These are phyloP conservation scores for Lutjanus erythropterus DNA, from an alignment of 2,113 vertebrate species.

Conservation along the genomic window DNA sequence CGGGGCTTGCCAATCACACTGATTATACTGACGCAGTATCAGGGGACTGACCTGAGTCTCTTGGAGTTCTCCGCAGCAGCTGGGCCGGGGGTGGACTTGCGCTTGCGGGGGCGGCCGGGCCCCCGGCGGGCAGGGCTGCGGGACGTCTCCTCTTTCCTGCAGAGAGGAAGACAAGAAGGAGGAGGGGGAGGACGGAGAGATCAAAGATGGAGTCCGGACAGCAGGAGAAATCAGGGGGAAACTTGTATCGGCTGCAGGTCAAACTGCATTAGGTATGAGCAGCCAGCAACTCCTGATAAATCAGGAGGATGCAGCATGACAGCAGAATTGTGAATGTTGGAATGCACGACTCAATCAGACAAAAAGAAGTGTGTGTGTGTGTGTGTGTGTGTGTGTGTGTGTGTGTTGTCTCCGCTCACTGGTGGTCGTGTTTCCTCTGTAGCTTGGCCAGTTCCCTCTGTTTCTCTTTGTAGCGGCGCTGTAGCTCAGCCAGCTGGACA, in stretches of 20 bases:
- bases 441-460: constrained; percentile 96
- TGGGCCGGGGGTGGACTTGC: constrained; percentile 86
- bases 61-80: constrained; percentile 82
- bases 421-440: constrained; percentile 92
- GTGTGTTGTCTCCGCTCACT: constrained; percentile 82
- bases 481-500: constrained; percentile 93
- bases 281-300: constrained; percentile 61
- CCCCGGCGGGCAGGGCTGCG: constrained; percentile 93
- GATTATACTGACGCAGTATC: constrained; percentile 75
- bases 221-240: constrained; percentile 56
- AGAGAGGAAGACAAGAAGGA: constrained; percentile 45
- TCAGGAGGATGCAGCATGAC: constrained; percentile 64
- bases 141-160: constrained; percentile 93
- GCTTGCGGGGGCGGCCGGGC: constrained; percentile 94
- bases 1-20: constrained; percentile 79
- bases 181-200: constrained; percentile 41
- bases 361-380: constrained; percentile 46
- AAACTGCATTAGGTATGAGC: constrained; percentile 70
- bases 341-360: constrained; percentile 61
- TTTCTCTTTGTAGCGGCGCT: constrained; percentile 96
- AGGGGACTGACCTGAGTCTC: constrained; percentile 90
- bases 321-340: constrained; percentile 51
- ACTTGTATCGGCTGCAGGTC: constrained; percentile 70
- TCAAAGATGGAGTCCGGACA: constrained; percentile 62
- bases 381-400: constrained; percentile 53